Conservation (phyloP, 2,888 invertebrate species). For the Oeneis ivallda region DNA sequence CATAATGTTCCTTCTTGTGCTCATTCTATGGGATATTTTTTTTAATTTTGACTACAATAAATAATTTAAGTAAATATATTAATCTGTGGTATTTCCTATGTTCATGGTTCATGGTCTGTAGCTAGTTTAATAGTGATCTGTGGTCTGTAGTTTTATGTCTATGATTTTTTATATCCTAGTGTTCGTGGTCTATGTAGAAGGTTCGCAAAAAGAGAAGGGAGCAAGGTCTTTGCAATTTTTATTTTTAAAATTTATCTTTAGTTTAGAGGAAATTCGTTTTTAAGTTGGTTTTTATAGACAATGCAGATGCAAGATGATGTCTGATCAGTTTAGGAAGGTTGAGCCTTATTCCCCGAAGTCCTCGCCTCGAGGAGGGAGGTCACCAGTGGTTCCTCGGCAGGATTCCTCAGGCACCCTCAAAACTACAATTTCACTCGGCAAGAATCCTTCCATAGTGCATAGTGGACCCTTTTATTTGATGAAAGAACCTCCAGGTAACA, state of each 20-base stretch:
- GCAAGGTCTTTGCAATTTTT: constrained; percentile 38
- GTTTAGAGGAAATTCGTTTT: constrained; percentile 66
- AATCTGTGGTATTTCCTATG: no score
- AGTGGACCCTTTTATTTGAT: constrained; percentile 99
- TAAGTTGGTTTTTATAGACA: constrained; percentile 64
- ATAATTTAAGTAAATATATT: no score
- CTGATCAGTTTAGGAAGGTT: constrained; percentile 95
- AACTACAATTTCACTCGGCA: constrained; percentile 98
- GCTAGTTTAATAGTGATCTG: no score
- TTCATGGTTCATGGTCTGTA: no score
- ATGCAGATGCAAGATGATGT: constrained; percentile 91
- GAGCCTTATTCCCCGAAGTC: constrained; percentile 97
- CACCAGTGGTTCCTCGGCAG: constrained; percentile 97
- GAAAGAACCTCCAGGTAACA: constrained; percentile 95
- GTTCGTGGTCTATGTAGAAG: no score
- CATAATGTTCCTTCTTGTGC: no score
- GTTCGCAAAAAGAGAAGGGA: constrained; percentile 47
- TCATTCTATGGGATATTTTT: no score
- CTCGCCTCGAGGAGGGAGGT: constrained; percentile 95
- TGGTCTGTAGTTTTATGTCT: constrained; percentile 19
- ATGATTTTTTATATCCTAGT: no score
- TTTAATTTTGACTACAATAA: no score
- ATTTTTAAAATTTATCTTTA: constrained; percentile 67
- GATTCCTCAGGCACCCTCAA: constrained; percentile 98
- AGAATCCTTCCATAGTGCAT: constrained; percentile 98